Base-by-base conservation (phyloP, 1,140 invertebrate species). In the Sipha flava region DNA sequence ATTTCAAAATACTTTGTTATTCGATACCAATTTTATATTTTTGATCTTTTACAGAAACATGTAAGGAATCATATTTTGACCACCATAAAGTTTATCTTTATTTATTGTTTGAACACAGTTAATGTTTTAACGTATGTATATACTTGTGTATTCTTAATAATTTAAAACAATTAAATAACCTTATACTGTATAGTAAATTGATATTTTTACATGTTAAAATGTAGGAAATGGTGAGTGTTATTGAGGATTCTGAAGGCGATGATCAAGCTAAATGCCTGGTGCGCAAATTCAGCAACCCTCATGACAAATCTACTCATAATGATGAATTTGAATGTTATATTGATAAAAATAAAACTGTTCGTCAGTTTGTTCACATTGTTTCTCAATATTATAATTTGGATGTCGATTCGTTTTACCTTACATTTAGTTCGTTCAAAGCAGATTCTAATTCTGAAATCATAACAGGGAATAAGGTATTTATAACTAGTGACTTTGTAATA, bases 161-260 rank as follows among this genome's bases (percentile, higher is more conserved):
- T 21, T 21, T 21, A 47, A 18, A 45, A 10, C 3, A 31, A n/a
- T 9, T n/a, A 62, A 62, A 3, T 6, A 31, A 31, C 4, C 26
- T n/a, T 9, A 9, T 37, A 37, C n/a, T n/a, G n/a, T n/a, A n/a
- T n/a, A n/a, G n/a, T n/a, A n/a, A n/a, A n/a, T n/a, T n/a, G n/a
- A n/a, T n/a, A n/a, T n/a, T n/a, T n/a, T n/a, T n/a, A n/a, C n/a
- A n/a, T 43, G 3, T 75, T 40, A n/a, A 31, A 34, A 75, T 81
- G 57, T 57, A 82, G 82, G 75, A 79, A n/a, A 82, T 82, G 82
- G 82, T 82, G 45, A 82, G 80, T 72, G 73, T 81, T 12, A 18
- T 81, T 62, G 73, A 72, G 6, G 45, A 80, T 9, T 40, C 23
- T 10, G 73, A 77, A 77, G 10, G 3, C 6, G 73, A 81, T 45